Percentiles rank a stretch among this genome's conserved stretches.
Evolutionary conservation across 2,113 vertebrate genomes (phyloP).

Genomic region (Anas platyrhynchos): DNA sequence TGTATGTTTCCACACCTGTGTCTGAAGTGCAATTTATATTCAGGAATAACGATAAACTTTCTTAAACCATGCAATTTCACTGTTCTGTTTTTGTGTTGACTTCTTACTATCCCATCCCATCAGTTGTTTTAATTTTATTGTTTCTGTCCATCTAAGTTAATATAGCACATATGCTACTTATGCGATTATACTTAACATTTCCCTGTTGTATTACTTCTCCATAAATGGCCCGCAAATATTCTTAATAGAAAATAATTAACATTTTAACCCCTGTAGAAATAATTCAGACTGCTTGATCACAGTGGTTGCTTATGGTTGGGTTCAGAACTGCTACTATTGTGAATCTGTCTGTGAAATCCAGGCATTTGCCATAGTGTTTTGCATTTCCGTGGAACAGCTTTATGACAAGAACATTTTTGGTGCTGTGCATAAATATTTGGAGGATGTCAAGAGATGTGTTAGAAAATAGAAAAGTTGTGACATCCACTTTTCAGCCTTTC

Average conservation of each 20-base stretch:
- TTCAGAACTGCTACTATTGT: neutral
- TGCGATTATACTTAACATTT: neutral
- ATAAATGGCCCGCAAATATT: neutral
- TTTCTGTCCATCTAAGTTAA: neutral
- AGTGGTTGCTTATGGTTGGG: neutral
- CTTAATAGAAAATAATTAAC: neutral
- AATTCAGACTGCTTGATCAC: neutral
- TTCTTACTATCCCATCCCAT: neutral
- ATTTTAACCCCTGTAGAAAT: neutral
- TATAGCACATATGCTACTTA: neutral
- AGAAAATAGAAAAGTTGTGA: neutral
- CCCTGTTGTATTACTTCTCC: neutral
- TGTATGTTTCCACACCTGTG: neutral
- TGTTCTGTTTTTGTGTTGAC: neutral
- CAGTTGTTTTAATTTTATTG: neutral
- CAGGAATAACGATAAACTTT: neutral
- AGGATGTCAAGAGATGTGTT: neutral
- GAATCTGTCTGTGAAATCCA: neutral
- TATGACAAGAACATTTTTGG: neutral
- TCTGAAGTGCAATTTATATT: neutral
- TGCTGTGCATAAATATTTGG: neutral
- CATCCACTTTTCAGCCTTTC: neutral
- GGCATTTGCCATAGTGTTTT: neutral
- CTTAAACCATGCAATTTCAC: neutral
- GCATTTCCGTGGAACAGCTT: neutral